A percentile compares a stretch with the other conserved stretches of the same genome.
Evolutionary conservation across 30 jellyfish, hydroid and myxozoan species (phyloP).

Genomic region (Turritopsis dohrnii): DNA sequence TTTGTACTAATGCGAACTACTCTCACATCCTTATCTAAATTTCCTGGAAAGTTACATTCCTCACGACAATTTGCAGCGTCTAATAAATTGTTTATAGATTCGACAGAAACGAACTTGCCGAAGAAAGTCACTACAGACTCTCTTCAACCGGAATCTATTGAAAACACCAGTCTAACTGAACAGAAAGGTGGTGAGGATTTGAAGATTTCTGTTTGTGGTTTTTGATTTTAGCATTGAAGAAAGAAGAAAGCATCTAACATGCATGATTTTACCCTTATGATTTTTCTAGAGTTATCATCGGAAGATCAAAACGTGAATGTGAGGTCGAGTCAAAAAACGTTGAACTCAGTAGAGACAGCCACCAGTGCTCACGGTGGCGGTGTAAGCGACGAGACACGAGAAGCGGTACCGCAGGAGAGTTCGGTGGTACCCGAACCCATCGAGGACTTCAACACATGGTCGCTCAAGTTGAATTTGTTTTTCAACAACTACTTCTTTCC

Average conservation of each 20-base stretch:
- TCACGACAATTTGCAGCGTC: no score
- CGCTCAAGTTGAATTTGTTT: constrained; percentile 34
- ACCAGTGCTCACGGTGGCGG: background rate
- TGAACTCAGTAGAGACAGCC: background rate
- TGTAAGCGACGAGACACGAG: background rate
- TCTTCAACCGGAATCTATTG: no score
- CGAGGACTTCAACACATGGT: constrained; percentile 48
- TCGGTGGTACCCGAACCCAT: background rate
- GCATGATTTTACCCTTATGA: background rate
- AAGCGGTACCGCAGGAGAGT: background rate
- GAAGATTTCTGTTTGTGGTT: no score
- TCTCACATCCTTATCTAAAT: no score
- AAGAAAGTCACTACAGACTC: no score
- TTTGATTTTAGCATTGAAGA: no score
- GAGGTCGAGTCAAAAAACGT: background rate
- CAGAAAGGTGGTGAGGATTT: no score
- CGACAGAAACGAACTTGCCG: no score
- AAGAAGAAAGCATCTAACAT: background rate
- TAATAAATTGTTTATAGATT: no score
- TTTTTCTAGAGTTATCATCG: background rate
- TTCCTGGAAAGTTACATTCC: no score
- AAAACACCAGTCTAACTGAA: no score
- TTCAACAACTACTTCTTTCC: constrained; percentile 51
- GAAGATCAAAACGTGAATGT: background rate
- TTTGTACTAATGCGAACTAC: no score